These are phyloP conservation scores for Pheosia gnoma DNA, from an alignment of 2,888 invertebrate genomes.

Conservation along the genomic window DNA sequence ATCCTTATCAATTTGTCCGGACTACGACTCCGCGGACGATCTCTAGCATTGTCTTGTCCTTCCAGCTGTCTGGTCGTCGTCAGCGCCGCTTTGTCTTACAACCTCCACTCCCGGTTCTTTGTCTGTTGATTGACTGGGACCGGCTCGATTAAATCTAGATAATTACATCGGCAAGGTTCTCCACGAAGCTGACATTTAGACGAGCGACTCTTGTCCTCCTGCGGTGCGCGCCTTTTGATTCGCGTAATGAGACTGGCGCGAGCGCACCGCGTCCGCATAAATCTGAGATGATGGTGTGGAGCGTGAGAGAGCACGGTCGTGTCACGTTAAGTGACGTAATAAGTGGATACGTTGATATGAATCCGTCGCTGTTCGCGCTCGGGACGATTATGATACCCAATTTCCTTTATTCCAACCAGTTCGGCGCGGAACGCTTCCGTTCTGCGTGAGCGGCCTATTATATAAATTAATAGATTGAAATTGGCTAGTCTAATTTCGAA, in stretches of 20 bases:
- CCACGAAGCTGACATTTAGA: conserved; percentile 75
- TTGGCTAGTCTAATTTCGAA: background rate
- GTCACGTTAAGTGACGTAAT: conserved; percentile 74
- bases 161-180: conserved; percentile 72
- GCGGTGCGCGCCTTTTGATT: conserved; percentile 63
- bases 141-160: conserved; percentile 66
- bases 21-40: conserved; percentile 54
- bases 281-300: conserved; percentile 72
- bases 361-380: conserved; percentile 50
- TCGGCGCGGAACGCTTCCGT: conserved; percentile 47
- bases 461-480: background rate
- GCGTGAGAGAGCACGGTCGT: conserved; percentile 78
- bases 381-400: conserved; percentile 57
- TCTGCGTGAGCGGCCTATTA: conserved; percentile 6
- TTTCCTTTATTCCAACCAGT: conserved; percentile 51
- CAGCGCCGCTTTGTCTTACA: conserved; percentile 62
- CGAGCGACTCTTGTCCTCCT: conserved; percentile 55
- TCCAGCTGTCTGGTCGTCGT: conserved; percentile 59
- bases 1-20: conserved; percentile 77
- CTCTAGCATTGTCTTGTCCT: conserved; percentile 73
- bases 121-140: conserved; percentile 65
- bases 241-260: conserved; percentile 75
- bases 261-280: conserved; percentile 69
- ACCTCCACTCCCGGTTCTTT: conserved; percentile 58
- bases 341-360: conserved; percentile 67